These are phyloP conservation scores for Spialia ferax DNA, from an alignment of 2,888 invertebrate genomes.

Conservation along the genomic window DNA sequence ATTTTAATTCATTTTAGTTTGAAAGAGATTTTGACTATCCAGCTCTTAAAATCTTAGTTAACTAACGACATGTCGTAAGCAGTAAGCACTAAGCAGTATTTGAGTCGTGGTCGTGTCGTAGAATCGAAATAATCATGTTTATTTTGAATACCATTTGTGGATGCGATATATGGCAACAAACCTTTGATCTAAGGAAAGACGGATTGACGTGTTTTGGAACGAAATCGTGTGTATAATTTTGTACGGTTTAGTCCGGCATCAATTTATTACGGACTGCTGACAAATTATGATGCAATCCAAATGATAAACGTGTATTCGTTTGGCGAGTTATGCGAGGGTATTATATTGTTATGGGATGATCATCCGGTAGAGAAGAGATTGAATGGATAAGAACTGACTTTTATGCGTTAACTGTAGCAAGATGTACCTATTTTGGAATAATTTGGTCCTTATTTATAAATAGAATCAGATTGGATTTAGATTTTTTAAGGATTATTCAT, in stretches of 20 bases:
- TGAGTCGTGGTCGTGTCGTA: conserved; percentile 8
- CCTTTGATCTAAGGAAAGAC: conserved; percentile 36
- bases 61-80: neutral
- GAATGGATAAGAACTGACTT: neutral
- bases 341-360: conserved; percentile 20
- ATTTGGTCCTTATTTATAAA: too few species aligned
- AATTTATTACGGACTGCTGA: conserved; percentile 27
- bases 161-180: conserved; percentile 27
- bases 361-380: neutral
- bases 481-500: too few species aligned
- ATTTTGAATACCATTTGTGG: conserved; percentile 37
- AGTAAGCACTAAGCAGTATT: neutral
- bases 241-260: conserved; percentile 15
- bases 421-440: too few species aligned
- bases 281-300: conserved; percentile 37
- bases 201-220: conserved; percentile 36
- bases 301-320: conserved; percentile 25
- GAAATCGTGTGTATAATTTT: conserved; percentile 35
- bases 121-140: conserved; percentile 8
- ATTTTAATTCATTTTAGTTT: too few species aligned
- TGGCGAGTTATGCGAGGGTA: conserved; percentile 14
- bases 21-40: too few species aligned
- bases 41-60: neutral
- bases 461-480: too few species aligned
- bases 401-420: neutral